Base-by-base conservation (phyloP, 2,113 vertebrate genomes). In the Actenoides hombroni region DNA sequence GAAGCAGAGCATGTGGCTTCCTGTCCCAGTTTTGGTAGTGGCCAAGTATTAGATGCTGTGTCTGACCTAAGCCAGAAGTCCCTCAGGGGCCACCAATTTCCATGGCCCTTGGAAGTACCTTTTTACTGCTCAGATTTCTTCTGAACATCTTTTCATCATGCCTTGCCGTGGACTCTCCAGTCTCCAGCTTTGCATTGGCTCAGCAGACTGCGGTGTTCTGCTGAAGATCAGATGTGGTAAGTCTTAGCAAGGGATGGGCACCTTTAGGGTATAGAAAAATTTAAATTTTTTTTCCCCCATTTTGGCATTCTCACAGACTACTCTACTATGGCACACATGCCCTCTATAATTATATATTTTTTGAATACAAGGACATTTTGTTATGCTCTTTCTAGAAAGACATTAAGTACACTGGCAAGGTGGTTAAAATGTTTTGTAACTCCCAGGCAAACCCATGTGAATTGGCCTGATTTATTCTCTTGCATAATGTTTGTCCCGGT, bases 251-350 rank as follows among this genome's bases (percentile, higher is more conserved):
- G 17, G 8, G 64, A 25, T 21, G 31, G 31, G 37, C 31, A 42
- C 13, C 15, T 59, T 60, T 48, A 54, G 11, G 11, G 12, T 75
- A 49, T 16, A 25, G 54, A 59, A 83, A 13, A 70, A 61, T 61
- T 79, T 46, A 2, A 13, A 2, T 0, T 20, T 29, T 33, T 29
- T 25, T 1, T 0, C 1, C 33, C 5, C 7, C 6, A 4, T 35
- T 37, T 51, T 75, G 60, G 9, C 46, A 40, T 9, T 78, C 31
- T 18, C 16, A 10, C 3, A 4, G 18, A n/a, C 6, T 53, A n/a
- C 11, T 68, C 11, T 10, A 7, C 16, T 63, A 1, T 11, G 64
- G 31, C 31, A 54, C 17, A 5, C 11, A 1, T 25, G 18, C 8
- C 18, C 16, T 44, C 18, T 71, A 28, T 28, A 84, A 19, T 81